These are phyloP conservation scores for Semicossyphus pulcher DNA, from an alignment of 2,113 vertebrate species.

Conservation along the genomic window DNA sequence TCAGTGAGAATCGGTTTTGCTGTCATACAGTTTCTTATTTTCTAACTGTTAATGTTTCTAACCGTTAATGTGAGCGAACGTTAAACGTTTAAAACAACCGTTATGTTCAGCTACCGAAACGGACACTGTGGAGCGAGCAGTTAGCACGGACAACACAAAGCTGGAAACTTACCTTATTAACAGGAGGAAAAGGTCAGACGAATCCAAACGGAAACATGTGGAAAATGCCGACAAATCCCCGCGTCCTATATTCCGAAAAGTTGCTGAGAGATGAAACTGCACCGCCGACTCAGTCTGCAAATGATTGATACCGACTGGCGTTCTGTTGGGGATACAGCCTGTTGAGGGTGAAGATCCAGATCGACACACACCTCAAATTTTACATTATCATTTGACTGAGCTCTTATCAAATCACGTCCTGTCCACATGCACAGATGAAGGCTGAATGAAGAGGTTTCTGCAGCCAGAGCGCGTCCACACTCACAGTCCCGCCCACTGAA, in stretches of 20 bases:
- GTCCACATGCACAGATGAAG: slow-evolving; percentile 10
- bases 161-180: slow-evolving; percentile 67
- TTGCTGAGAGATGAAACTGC: slow-evolving; percentile 64
- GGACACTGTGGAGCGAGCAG: too few relatives aligned
- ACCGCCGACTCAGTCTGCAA: slow-evolving; percentile 71
- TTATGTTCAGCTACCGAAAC: neutral
- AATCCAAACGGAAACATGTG: slow-evolving; percentile 43
- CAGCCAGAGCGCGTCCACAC: slow-evolving; percentile 31
- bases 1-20: neutral
- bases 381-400: slow-evolving; percentile 21
- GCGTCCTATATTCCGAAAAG: slow-evolving; percentile 73
- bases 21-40: too few relatives aligned
- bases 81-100: neutral
- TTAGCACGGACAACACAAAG: neutral
- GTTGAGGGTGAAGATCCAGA: slow-evolving; percentile 60
- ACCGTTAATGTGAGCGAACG: neutral
- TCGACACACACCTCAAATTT: slow-evolving; percentile 59
- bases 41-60: neutral
- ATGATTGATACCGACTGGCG: slow-evolving; percentile 44
- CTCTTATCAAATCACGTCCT: neutral
- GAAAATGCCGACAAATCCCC: neutral
- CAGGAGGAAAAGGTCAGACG: slow-evolving; percentile 18
- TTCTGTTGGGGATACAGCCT: slow-evolving; percentile 29
- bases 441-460: slow-evolving; percentile 48
- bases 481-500: slow-evolving; percentile 65